Evolutionary conservation across 2,888 invertebrate species (phyloP).

Genomic region (Flabesymbios commensalis): DNA sequence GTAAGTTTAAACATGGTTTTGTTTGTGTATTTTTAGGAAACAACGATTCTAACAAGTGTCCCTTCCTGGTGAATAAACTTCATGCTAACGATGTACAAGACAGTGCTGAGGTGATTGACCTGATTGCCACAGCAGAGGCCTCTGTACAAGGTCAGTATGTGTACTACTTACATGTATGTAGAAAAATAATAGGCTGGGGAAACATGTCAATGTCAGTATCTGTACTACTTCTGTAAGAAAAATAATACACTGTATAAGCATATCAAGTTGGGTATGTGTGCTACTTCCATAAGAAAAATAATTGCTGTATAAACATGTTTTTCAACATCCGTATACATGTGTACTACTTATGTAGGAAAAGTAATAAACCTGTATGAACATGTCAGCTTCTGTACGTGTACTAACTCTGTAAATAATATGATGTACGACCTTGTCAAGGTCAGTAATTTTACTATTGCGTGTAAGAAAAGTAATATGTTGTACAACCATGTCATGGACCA

Average conservation of each 20-base stretch:
- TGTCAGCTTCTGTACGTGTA: too few relatives aligned
- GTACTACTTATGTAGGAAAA: too few relatives aligned
- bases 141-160: constrained; percentile 27
- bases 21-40: background rate
- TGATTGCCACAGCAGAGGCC: constrained; percentile 20
- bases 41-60: constrained; percentile 35
- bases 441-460: too few relatives aligned
- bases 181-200: background rate
- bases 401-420: too few relatives aligned
- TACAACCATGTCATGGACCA: too few relatives aligned
- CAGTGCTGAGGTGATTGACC: constrained; percentile 15
- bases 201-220: too few relatives aligned
- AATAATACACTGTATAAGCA: background rate
- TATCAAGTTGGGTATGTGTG: background rate
- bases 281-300: too few relatives aligned
- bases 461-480: too few relatives aligned
- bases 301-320: too few relatives aligned
- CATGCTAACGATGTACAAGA: constrained; percentile 21
- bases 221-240: background rate
- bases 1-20: background rate
- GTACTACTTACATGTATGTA: background rate
- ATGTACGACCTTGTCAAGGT: too few relatives aligned
- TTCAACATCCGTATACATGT: too few relatives aligned
- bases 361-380: too few relatives aligned
- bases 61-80: constrained; percentile 39